Evolutionary conservation across 2,797 vertebrate genomes (phyloP), one percentile per base, ranked within the genome.

Genomic region (Trachops cirrhosus): DNA sequence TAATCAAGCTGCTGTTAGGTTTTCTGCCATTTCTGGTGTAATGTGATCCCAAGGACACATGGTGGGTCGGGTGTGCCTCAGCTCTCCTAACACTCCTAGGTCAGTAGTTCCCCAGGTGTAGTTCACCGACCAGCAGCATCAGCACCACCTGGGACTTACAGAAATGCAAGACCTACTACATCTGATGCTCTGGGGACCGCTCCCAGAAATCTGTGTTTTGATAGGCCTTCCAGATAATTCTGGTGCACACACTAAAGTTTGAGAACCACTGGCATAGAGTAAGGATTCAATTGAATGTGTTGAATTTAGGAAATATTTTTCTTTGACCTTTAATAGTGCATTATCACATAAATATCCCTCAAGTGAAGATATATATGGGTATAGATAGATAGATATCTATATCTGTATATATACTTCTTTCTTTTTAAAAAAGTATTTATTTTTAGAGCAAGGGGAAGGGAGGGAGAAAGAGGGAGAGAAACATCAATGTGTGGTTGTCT

Each of bases 41-140:
- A 0, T 26, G 12, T 18, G 3, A 46, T 6, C 22, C 14, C 46
- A 9, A 29, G 7, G 26, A 26, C 10, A 3, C 26, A 9, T 3
- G 10, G 21, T 39, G 39, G 34, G n/a, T 83, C 22, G 37, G 29
- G 6, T 39, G 19, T 12, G 11, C 3, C 29, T 12, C 12, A 37
- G 9, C 2, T 67, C 26, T 89, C 24, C 9, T 4, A 34, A 4
- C 59, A 6, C 19, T 2, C 4, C 16, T 34, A 1, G 9, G 24
- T 4, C 16, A 2, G 12, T 21, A 34, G 22, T 29, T 68, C 21
- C 34, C 41, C 34, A 22, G 32, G 15, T 29, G 9, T 11, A 15
- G 18, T 4, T 21, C 24, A 0, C 2, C 11, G 57, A 6, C 11
- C 5, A n/a, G 83, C 10, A 9, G 3, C 5, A 26, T 79, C 39